Evolutionary conservation across 1,140 invertebrate genomes (phyloP).

Genomic region (Nomia melanderi): DNA sequence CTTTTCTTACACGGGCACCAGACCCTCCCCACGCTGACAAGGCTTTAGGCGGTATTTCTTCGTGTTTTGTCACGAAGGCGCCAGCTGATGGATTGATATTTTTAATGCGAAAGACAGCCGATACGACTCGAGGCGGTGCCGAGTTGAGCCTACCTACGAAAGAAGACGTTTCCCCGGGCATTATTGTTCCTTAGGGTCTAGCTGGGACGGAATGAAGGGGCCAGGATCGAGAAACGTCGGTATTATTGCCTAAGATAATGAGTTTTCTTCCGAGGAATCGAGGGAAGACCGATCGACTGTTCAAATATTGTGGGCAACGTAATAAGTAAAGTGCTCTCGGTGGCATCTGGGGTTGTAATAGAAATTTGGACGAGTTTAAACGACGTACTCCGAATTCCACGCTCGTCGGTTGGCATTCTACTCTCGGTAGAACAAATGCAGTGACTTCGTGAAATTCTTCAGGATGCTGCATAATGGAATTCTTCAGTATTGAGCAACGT

Average conservation of each 20-base stretch:
- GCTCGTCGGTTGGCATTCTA: not conserved
- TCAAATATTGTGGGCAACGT: constrained; percentile 56
- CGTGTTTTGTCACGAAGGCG: constrained; percentile 45
- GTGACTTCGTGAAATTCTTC: not conserved
- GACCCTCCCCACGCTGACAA: constrained; percentile 23
- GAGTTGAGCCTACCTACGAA: constrained; percentile 13
- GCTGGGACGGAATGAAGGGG: not conserved
- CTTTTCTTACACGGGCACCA: constrained; percentile 12
- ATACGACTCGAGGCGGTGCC: constrained; percentile 43
- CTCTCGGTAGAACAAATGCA: not conserved
- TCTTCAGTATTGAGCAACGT: too few relatives aligned
- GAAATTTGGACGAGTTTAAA: constrained; percentile 44
- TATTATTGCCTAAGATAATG: constrained; percentile 65
- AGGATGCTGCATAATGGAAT: too few relatives aligned
- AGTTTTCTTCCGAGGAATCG: constrained; percentile 49
- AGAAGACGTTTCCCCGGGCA: constrained; percentile 52
- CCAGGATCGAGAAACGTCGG: constrained; percentile 41
- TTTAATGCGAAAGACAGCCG: constrained; percentile 71
- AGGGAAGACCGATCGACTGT: constrained; percentile 59
- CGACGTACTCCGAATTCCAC: not conserved
- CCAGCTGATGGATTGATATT: constrained; percentile 74
- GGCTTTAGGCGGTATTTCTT: constrained; percentile 51
- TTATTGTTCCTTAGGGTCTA: constrained; percentile 55
- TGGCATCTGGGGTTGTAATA: constrained; percentile 36
- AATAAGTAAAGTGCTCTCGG: constrained; percentile 56